phyloP scores from a whole-genome alignment of 2,113 vertebrate species.

The Syngnathus typhle region DNA sequence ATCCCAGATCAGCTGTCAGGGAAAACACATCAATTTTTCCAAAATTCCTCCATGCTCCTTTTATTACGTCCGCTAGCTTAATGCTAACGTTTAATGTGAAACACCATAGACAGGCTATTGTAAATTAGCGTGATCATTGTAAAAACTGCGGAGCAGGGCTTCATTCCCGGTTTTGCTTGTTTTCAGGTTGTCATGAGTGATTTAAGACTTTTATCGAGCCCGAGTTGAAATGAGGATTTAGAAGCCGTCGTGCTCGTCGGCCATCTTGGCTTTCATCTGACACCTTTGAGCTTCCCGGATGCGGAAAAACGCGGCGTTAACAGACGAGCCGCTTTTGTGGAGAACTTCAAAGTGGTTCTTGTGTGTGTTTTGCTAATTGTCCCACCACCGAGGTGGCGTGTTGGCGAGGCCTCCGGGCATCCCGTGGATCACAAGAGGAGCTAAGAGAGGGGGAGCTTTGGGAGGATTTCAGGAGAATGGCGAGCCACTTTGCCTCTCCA shows the following conservation, averaged over 20 bases:
- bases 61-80: too few relatives aligned
- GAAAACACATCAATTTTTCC: too few relatives aligned
- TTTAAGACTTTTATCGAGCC: background rate
- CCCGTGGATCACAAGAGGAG: background rate
- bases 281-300: background rate
- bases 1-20: background rate
- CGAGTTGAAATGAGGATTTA: background rate
- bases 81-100: too few relatives aligned
- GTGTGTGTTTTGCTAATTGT: background rate
- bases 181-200: background rate
- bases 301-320: background rate
- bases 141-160: too few relatives aligned
- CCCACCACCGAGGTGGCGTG: background rate
- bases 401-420: background rate
- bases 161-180: background rate
- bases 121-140: too few relatives aligned
- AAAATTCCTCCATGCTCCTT: too few relatives aligned
- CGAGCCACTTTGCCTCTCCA: background rate
- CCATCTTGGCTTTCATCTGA: background rate
- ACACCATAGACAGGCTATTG: too few relatives aligned
- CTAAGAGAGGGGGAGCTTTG: background rate
- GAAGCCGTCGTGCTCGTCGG: background rate
- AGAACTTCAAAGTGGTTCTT: background rate
- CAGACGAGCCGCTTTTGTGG: background rate
- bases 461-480: background rate